Conservation (phyloP, 2,113 vertebrate genomes). For the Pangasianodon hypophthalmus region DNA sequence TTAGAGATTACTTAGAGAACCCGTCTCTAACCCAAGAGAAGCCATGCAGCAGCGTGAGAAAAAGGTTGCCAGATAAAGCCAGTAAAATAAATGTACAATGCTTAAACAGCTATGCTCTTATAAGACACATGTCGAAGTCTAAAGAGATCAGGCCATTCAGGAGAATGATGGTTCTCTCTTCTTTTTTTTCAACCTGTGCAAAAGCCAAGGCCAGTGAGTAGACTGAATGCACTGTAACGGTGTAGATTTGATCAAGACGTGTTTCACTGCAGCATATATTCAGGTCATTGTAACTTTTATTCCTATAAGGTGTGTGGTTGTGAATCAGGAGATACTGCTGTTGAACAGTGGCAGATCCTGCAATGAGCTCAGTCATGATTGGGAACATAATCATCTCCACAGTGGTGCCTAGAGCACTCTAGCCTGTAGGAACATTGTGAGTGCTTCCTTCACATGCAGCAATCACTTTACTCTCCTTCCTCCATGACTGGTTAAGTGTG, state of each 20-base stretch:
- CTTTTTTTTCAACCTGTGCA: conserved; percentile 17
- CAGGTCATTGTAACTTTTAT: neutral
- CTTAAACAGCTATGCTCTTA: conserved; percentile 33
- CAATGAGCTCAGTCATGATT: neutral
- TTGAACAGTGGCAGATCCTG: neutral
- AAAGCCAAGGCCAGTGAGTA: neutral
- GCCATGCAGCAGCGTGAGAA: neutral
- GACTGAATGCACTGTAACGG: neutral
- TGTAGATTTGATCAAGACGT: neutral
- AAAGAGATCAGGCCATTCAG: conserved; percentile 38
- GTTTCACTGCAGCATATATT: neutral
- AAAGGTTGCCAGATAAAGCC: conserved; percentile 2
- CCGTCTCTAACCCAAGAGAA: neutral
- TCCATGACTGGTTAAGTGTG: conserved; percentile 77
- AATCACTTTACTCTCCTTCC: conserved; percentile 63
- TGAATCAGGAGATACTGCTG: neutral
- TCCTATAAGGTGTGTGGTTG: neutral
- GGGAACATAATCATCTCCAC: neutral
- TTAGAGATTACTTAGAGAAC: conserved; percentile 8
- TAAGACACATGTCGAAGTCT: conserved; percentile 40
- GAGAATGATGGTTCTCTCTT: neutral
- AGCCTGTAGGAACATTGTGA: neutral
- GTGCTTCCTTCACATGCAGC: neutral
- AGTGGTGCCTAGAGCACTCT: neutral
- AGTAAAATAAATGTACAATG: conserved; percentile 1